Percentiles rank a stretch among this genome's conserved stretches.
These are phyloP conservation scores for Stegana nigrithorax DNA, from an alignment of 2,888 invertebrate genomes.

Conservation along the genomic window DNA sequence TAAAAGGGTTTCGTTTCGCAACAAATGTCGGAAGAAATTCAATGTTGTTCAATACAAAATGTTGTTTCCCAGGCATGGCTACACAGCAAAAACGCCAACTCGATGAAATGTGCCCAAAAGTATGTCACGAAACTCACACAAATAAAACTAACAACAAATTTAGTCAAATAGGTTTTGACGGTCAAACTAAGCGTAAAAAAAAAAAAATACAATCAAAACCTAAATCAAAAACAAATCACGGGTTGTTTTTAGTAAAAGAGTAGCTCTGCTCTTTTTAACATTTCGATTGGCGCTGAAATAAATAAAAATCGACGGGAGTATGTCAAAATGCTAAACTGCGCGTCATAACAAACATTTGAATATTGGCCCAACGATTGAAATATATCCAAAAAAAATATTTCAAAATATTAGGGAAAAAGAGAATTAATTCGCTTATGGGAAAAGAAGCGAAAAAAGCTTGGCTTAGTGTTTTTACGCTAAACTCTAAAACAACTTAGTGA, in stretches of 20 bases:
- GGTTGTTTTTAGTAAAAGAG: too few relatives aligned
- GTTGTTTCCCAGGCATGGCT: too few relatives aligned
- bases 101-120: too few relatives aligned
- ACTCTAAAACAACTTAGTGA: neutral
- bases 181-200: neutral
- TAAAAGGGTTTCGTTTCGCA: too few relatives aligned
- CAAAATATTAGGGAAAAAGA: conserved; percentile 11
- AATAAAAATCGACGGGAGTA: neutral
- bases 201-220: neutral
- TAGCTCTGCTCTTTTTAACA: too few relatives aligned
- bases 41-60: too few relatives aligned
- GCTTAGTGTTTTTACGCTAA: neutral
- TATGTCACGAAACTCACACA: too few relatives aligned
- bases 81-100: too few relatives aligned
- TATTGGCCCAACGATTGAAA: neutral
- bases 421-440: too few relatives aligned
- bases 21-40: too few relatives aligned
- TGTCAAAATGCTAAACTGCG: conserved; percentile 5
- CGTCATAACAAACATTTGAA: conserved; percentile 10
- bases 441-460: neutral
- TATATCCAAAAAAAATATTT: neutral
- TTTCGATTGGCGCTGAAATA: neutral
- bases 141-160: neutral
- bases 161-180: neutral
- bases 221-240: neutral